These are phyloP conservation scores for Chelonus insularis DNA, from an alignment of 1,140 invertebrate species.

Conservation along the genomic window DNA sequence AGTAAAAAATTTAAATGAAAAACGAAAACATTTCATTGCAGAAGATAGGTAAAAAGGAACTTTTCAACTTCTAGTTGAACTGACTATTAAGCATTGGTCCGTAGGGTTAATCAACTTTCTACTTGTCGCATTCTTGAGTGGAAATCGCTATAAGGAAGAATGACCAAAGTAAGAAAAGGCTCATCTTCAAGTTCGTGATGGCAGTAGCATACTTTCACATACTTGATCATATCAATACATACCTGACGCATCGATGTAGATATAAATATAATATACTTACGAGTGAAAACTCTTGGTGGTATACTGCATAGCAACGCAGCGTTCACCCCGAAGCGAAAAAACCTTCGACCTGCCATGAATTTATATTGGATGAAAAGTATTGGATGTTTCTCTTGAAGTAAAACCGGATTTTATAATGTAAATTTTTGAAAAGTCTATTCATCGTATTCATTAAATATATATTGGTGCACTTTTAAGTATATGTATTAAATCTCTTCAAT, in stretches of 20 bases:
- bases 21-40: background rate
- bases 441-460: too few species aligned
- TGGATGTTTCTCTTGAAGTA: slow-evolving; percentile 1
- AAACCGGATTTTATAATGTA: background rate
- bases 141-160: slow-evolving; percentile 34
- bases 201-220: slow-evolving; percentile 42
- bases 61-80: background rate
- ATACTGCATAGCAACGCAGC: background rate
- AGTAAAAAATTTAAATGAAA: too few species aligned
- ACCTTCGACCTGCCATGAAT: slow-evolving; percentile 22
- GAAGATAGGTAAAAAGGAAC: background rate
- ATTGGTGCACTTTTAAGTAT: too few species aligned
- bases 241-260: too few species aligned
- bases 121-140: slow-evolving; percentile 42
- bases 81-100: background rate
- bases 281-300: slow-evolving; percentile 38
- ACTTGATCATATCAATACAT: background rate
- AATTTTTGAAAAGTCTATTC: background rate
- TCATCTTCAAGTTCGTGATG: slow-evolving; percentile 14
- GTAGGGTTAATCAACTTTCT: slow-evolving; percentile 50
- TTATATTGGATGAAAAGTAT: slow-evolving; percentile 18
- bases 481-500: too few species aligned
- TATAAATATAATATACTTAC: slow-evolving; percentile 22
- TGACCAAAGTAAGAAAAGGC: slow-evolving; percentile 4
- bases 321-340: slow-evolving; percentile 9